Evolutionary conservation across 1,140 invertebrate genomes (phyloP).

Genomic region (Drosophila ficusphila): DNA sequence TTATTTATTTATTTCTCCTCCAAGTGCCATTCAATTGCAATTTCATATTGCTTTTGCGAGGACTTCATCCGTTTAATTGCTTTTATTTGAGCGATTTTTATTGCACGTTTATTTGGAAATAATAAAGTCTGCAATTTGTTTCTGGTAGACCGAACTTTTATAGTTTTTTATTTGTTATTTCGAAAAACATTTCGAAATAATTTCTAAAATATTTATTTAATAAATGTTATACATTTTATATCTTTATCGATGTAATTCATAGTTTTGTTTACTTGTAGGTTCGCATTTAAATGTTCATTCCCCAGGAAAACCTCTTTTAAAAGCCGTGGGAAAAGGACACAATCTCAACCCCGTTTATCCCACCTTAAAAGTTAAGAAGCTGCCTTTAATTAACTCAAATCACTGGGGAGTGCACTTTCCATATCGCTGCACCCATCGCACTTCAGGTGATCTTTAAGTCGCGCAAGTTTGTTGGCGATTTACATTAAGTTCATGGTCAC

Average conservation of each 20-base stretch:
- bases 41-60: background rate
- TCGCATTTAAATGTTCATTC: too few species aligned
- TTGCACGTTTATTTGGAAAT: background rate
- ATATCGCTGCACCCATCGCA: conserved; percentile 6
- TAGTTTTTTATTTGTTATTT: too few species aligned
- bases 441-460: conserved; percentile 3
- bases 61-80: background rate
- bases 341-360: background rate
- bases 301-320: too few species aligned
- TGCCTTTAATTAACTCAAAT: conserved; percentile 12
- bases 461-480: conserved; percentile 26
- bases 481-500: conserved; percentile 64
- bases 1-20: conserved; percentile 6
- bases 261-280: too few species aligned
- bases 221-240: too few species aligned
- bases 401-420: conserved; percentile 1
- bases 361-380: background rate
- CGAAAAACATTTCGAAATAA: too few species aligned
- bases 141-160: too few species aligned
- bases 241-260: too few species aligned
- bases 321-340: too few species aligned
- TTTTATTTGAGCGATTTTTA: background rate
- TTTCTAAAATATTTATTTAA: too few species aligned
- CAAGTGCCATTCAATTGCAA: background rate
- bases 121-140: too few species aligned